Evolutionary conservation across 2,113 vertebrate species (phyloP), one percentile per base, ranked within the genome.

Genomic region (Oncorhynchus kisutch): DNA sequence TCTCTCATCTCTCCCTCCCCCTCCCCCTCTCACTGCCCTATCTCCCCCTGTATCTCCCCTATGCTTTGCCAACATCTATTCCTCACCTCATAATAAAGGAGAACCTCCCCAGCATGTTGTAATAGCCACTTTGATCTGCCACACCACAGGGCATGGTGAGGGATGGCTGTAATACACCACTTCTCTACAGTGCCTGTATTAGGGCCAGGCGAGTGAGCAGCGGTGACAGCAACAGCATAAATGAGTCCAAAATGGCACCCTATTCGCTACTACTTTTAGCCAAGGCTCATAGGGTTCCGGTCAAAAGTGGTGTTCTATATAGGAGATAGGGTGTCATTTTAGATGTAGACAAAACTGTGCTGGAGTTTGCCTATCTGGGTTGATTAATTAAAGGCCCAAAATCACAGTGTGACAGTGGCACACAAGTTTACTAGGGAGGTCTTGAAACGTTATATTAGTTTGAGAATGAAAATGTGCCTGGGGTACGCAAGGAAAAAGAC

Each of bases 31-130:
- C 48, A 13, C 48, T 49, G 1, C 48, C 48, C 48, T 49, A 5
- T 5, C 31, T 34, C 31, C 31, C 5, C 13, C 48, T 14, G 51
- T 54, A 54, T 54, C 16, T 54, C 29, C 74, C 72, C 68, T 81
- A 81, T 79, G 60, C 70, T 9, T 34, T 82, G 86, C 87, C 90
- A 91, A 73, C 71, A 81, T 73, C 67, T 82, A 76, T 81, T 91
- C 84, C 59, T 81, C 88, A 90, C 88, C 82, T 89, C 73, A 71
- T 86, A 85, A 90, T 90, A 84, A 86, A 82, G 72, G 9, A 67
- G 62, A 70, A 57, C 64, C 54, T 71, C 62, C 51, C 57, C 59
- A 62, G n/a, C 71, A 64, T 31, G 39, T 54, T 54, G 49, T 66
- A 70, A 51, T 71, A 24, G 59, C 62, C 45, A 29, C 82, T 87